A percentile compares a stretch with the other conserved stretches of the same genome.
These are phyloP conservation scores for Athripsodes cinereus DNA, from an alignment of 2,888 invertebrate genomes.

Conservation along the genomic window DNA sequence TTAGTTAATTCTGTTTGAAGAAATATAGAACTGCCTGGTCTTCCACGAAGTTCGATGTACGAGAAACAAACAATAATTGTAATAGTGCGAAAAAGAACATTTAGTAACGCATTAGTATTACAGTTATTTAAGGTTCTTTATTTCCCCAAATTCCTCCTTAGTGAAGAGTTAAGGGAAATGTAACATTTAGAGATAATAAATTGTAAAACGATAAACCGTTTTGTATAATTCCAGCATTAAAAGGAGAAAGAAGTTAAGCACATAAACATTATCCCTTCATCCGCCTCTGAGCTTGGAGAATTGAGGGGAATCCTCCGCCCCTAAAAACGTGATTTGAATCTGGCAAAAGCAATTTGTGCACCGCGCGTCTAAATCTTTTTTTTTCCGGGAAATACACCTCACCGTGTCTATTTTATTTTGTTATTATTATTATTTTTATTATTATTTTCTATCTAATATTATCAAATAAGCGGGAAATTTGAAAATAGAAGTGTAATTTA, in stretches of 20 bases:
- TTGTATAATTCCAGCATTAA: background rate
- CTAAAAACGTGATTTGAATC: conserved; percentile 27
- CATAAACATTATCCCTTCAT: background rate
- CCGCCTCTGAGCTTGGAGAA: background rate
- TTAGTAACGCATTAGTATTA: no score
- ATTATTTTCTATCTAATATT: no score
- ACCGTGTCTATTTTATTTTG: background rate
- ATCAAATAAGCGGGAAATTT: conserved; percentile 7
- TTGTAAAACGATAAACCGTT: background rate
- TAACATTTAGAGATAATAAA: background rate
- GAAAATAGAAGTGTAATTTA: background rate
- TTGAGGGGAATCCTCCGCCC: conserved; percentile 3
- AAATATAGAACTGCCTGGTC: no score
- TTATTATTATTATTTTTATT: background rate
- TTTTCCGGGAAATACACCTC: conserved; percentile 18
- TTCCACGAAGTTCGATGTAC: no score
- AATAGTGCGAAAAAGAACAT: no score
- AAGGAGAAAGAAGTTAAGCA: background rate
- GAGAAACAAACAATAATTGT: no score
- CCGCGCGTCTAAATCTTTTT: conserved; percentile 10
- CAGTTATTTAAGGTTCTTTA: no score
- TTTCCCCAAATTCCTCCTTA: no score
- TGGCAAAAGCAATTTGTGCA: conserved; percentile 22
- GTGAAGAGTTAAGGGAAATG: no score
- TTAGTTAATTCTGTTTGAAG: no score